These are phyloP conservation scores for Teleiodes luculella DNA, from an alignment of 2,888 invertebrate species.

Conservation along the genomic window DNA sequence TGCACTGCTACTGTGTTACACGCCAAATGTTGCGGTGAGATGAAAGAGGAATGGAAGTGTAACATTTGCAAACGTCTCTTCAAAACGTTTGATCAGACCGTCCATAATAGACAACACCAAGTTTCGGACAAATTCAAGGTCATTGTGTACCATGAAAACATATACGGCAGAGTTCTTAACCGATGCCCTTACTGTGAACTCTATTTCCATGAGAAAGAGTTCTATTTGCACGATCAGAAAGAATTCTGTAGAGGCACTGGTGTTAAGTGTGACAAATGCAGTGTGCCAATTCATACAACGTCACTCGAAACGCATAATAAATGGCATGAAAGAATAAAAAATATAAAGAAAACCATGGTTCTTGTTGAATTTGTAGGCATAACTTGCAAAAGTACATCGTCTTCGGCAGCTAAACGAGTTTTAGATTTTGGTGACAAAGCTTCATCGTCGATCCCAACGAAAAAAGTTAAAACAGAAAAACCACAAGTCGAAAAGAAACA, in stretches of 20 bases:
- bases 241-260: slow-evolving; percentile 19
- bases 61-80: slow-evolving; percentile 36
- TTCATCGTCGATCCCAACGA: not conserved
- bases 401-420: not conserved
- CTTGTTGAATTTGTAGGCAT: slow-evolving; percentile 3
- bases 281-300: slow-evolving; percentile 13
- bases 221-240: slow-evolving; percentile 31
- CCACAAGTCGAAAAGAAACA: not conserved
- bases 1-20: slow-evolving; percentile 27
- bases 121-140: slow-evolving; percentile 31
- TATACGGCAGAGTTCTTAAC: slow-evolving; percentile 32
- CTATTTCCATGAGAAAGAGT: slow-evolving; percentile 35
- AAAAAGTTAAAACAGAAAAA: not conserved
- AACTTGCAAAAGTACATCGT: not conserved
- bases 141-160: slow-evolving; percentile 19
- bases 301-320: slow-evolving; percentile 23
- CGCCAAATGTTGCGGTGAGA: slow-evolving; percentile 16
- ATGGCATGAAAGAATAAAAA: slow-evolving; percentile 19
- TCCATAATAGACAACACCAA: slow-evolving; percentile 41
- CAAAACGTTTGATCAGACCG: slow-evolving; percentile 23
- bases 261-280: slow-evolving; percentile 25
- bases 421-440: not conserved
- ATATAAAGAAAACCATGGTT: slow-evolving; percentile 12
- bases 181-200: slow-evolving; percentile 39
- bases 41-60: slow-evolving; percentile 22